Conservation (phyloP, 2,797 vertebrate species). For the Pseudomugil gertrudae region DNA sequence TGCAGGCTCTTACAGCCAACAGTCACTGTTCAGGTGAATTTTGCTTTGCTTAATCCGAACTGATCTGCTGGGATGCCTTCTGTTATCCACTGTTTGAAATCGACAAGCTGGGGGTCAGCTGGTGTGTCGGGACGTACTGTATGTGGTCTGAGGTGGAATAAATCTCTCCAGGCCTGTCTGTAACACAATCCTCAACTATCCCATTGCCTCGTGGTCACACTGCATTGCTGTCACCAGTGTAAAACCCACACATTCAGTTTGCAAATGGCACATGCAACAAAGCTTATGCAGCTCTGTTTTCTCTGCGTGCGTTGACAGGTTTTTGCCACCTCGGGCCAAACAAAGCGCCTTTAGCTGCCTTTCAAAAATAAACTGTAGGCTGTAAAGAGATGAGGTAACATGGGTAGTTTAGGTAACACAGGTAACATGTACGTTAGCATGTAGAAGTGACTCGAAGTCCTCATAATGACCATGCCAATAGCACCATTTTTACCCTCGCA, state of each 20-base stretch:
- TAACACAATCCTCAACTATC: conserved; percentile 61
- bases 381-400: conserved; percentile 20
- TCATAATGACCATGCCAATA: not conserved
- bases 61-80: not conserved
- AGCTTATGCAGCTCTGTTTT: conserved; percentile 9
- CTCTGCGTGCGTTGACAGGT: conserved; percentile 1
- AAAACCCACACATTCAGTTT: conserved; percentile 24
- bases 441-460: not conserved
- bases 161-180: conserved; percentile 22
- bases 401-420: not conserved
- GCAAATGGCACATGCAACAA: conserved; percentile 12
- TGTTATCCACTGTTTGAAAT: conserved; percentile 5
- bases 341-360: not conserved
- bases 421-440: not conserved
- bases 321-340: conserved; percentile 5
- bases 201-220: conserved; percentile 50
- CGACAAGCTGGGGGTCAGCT: not conserved
- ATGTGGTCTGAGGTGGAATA: conserved; percentile 7
- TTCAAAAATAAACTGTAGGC: not conserved
- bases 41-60: not conserved
- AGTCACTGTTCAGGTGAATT: not conserved
- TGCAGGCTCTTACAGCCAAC: not conserved
- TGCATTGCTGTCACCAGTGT: conserved; percentile 54
- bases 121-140: conserved; percentile 11
- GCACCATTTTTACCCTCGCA: not conserved